Base-by-base conservation (phyloP, 2,113 vertebrate species). In the Amia ocellicauda region DNA sequence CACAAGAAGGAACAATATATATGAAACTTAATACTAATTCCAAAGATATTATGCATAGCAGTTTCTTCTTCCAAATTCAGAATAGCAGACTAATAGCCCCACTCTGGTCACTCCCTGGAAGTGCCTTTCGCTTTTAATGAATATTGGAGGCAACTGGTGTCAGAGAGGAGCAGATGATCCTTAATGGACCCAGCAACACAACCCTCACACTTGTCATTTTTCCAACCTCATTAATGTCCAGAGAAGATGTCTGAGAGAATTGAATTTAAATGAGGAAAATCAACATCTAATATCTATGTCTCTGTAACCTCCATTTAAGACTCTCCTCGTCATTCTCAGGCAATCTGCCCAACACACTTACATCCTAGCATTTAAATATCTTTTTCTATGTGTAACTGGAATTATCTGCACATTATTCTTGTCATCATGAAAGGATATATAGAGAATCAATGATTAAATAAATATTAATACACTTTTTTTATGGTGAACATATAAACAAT, bases 221-320 rank as follows among this genome's bases (percentile, higher is more conserved):
- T 50, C 31, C 47, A 36, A 7, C 20, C 47, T 50, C 47, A 50
- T 50, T 50, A 53, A 4, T 23, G 4, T 8, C 9, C 51, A 53
- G 10, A 23, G 16, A 23, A 22, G 23, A 26, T 53, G 20, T 11
- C 14, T 1, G 2, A 53, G 16, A n/a, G 47, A 50, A 50, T 7
- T 22, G 20, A n/a, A 50, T 50, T 50, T 50, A 50, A 50, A 50
- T 50, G 47, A 53, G 23, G 20, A 3, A 26, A 53, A 53, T 53
- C 23, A 20, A 22, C 51, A 53, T n/a, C 19, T 47, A 47, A 17
- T 4, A 4, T 47, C 43, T 17, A 8, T 7, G 14, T 14, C 16
- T 47, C n/a, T 47, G 43, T 14, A 47, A 17, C 14, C 13, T n/a
- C 43, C n/a, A 47, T 14, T 17, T 17, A 47, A 47, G n/a, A 16